Evolutionary conservation across 1,140 invertebrate species (phyloP).

Genomic region (Akabosia matsudoensis): DNA sequence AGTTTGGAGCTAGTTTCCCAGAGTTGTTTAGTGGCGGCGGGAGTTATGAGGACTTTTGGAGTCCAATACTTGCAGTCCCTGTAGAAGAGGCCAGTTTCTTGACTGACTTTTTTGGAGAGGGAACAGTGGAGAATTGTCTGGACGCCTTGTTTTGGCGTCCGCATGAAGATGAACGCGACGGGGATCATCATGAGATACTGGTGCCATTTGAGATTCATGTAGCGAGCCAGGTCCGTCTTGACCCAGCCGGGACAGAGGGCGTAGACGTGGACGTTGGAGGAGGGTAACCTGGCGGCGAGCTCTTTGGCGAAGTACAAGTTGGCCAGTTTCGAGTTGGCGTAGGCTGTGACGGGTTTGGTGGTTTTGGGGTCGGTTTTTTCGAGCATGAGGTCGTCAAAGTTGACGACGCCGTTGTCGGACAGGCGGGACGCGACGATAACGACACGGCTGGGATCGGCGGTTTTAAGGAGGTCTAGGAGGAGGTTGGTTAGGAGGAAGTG

Average conservation of each 20-base stretch:
- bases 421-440: constrained; percentile 59
- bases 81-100: constrained; percentile 65
- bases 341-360: constrained; percentile 59
- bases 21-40: constrained; percentile 61
- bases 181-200: constrained; percentile 68
- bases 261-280: constrained; percentile 65
- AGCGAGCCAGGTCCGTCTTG: constrained; percentile 70
- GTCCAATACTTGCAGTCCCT: constrained; percentile 67
- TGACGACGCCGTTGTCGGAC: constrained; percentile 63
- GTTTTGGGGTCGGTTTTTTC: constrained; percentile 53
- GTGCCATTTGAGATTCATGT: constrained; percentile 66
- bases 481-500: constrained; percentile 82
- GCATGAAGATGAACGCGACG: constrained; percentile 66
- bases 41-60: constrained; percentile 62
- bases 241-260: constrained; percentile 80
- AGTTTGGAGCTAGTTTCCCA: constrained; percentile 68
- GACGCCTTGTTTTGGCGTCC: constrained; percentile 69
- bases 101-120: constrained; percentile 59
- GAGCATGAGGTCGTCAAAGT: constrained; percentile 70
- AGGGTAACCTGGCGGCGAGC: constrained; percentile 59
- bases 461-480: constrained; percentile 65
- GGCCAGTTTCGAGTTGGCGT: constrained; percentile 75
- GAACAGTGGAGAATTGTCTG: constrained; percentile 75
- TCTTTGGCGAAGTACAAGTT: constrained; percentile 68
- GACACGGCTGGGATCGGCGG: constrained; percentile 61